Evolutionary conservation across 2,113 vertebrate genomes (phyloP).

Genomic region (Riparia riparia): DNA sequence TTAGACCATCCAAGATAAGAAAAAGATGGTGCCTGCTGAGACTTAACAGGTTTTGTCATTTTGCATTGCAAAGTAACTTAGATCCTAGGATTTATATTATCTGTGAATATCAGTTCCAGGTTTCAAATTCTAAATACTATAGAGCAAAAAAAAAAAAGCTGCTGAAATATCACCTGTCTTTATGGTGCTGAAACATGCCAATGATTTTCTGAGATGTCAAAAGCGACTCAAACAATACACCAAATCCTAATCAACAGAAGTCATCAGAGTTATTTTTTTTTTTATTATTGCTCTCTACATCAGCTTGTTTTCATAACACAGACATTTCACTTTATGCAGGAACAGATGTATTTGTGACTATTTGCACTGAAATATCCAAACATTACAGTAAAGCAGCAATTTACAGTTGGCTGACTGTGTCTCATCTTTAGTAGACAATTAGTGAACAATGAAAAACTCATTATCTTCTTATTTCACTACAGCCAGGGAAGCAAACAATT

Average conservation of each 20-base stretch:
- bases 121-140: slow-evolving; percentile 42
- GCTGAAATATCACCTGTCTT: slow-evolving; percentile 6
- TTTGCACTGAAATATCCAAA: slow-evolving; percentile 74
- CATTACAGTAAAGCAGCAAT: slow-evolving; percentile 72
- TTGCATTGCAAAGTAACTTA: slow-evolving; percentile 39
- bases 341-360: slow-evolving; percentile 81
- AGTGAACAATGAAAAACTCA: slow-evolving; percentile 77
- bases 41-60: slow-evolving; percentile 25
- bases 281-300: slow-evolving; percentile 67
- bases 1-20: slow-evolving; percentile 24
- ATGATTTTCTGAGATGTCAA: not conserved
- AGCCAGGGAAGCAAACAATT: slow-evolving; percentile 72
- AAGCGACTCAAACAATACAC: slow-evolving; percentile 27
- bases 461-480: slow-evolving; percentile 75
- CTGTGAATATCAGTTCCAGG: slow-evolving; percentile 30
- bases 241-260: slow-evolving; percentile 62
- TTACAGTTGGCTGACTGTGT: slow-evolving; percentile 74
- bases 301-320: slow-evolving; percentile 76
- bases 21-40: slow-evolving; percentile 9
- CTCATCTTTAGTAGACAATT: slow-evolving; percentile 76
- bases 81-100: slow-evolving; percentile 36
- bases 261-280: slow-evolving; percentile 66
- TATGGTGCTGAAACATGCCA: not conserved
- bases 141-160: not conserved
- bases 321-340: slow-evolving; percentile 69